These are phyloP conservation scores for Proales similis DNA, from an alignment of 1,140 invertebrate species.

Conservation along the genomic window DNA sequence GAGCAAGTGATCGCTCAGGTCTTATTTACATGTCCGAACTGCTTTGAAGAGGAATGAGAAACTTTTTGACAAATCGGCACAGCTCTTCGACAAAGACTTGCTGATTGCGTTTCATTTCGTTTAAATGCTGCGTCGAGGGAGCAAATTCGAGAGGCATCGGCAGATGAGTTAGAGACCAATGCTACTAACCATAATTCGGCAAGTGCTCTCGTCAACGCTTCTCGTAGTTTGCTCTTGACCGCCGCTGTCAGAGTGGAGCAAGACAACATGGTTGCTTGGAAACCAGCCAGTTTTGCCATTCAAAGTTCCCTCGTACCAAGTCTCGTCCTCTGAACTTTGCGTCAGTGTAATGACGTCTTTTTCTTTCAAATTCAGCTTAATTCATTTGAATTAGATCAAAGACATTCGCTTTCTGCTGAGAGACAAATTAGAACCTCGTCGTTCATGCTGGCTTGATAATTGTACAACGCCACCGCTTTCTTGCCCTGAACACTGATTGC, in stretches of 20 bases:
- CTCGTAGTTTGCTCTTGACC: constrained; percentile 4
- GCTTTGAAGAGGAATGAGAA: constrained; percentile 10
- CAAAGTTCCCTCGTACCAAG: constrained; percentile 96
- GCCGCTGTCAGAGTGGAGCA: constrained; percentile 54
- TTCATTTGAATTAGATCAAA: not conserved
- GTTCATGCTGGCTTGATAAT: constrained; percentile 16
- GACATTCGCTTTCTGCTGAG: not conserved
- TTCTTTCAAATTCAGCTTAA: constrained; percentile 56
- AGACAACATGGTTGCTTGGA: constrained; percentile 90
- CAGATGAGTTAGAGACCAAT: not conserved
- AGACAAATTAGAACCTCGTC: constrained; percentile 17
- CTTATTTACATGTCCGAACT: constrained; percentile 20
- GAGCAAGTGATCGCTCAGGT: not conserved
- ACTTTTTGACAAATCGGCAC: constrained; percentile 31
- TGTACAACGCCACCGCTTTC: constrained; percentile 15
- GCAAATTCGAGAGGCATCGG: not conserved
- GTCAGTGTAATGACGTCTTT: constrained; percentile 93
- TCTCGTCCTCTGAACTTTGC: constrained; percentile 78
- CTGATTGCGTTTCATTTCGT: constrained; percentile 9
- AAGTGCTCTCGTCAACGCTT: constrained; percentile 4
- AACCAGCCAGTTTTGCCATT: constrained; percentile 94
- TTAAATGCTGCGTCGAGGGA: not conserved
- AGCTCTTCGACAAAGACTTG: constrained; percentile 32
- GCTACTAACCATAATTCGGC: not conserved
- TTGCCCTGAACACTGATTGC: constrained; percentile 34